Conservation (phyloP, 2,888 invertebrate species). For the Hydriomena furcata region DNA sequence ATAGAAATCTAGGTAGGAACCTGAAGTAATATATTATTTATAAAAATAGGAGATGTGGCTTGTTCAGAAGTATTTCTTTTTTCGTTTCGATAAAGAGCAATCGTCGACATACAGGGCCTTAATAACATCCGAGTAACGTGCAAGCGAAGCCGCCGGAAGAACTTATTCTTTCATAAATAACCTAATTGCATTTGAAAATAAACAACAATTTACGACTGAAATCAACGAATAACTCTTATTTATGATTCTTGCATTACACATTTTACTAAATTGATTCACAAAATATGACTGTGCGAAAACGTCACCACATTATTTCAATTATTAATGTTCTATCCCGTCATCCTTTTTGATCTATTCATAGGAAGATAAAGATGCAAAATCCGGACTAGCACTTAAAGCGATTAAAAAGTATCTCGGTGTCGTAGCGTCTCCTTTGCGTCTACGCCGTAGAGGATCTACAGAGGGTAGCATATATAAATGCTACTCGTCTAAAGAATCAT, state of each 20-base stretch:
- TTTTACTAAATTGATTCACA: slow-evolving; percentile 13
- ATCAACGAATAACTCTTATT: not conserved
- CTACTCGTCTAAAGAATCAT: slow-evolving; percentile 26
- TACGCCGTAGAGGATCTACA: slow-evolving; percentile 46
- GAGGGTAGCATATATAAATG: slow-evolving; percentile 33
- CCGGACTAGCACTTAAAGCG: slow-evolving; percentile 75
- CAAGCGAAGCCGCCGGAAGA: not conserved
- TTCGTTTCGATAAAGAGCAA: no score
- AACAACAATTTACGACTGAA: not conserved
- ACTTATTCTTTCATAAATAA: not conserved
- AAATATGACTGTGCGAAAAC: slow-evolving; percentile 14
- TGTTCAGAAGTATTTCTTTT: no score
- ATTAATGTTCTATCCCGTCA: slow-evolving; percentile 35
- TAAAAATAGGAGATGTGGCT: no score
- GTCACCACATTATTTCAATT: slow-evolving; percentile 18
- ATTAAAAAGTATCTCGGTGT: slow-evolving; percentile 66
- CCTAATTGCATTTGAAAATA: not conserved
- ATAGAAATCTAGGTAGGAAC: no score
- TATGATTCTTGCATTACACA: not conserved
- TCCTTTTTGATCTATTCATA: slow-evolving; percentile 65
- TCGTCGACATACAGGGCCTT: no score
- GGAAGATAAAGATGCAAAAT: slow-evolving; percentile 70
- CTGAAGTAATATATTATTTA: no score
- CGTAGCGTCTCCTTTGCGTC: slow-evolving; percentile 26
- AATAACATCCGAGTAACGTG: not conserved